Evolutionary conservation across 2,113 vertebrate species (phyloP).

Genomic region (Ophthalmolycus amberensis): DNA sequence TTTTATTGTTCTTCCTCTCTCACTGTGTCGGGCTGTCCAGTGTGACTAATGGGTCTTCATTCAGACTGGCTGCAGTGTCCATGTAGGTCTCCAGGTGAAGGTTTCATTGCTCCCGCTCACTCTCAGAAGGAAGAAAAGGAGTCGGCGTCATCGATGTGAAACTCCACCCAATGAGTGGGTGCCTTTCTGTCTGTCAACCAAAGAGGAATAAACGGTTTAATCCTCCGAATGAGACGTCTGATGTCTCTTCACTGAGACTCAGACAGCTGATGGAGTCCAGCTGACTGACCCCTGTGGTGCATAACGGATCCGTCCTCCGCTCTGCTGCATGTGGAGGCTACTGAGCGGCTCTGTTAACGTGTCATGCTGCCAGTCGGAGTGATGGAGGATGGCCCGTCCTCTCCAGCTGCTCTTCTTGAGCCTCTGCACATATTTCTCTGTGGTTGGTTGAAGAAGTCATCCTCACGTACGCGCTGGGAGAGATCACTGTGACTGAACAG

Average conservation of each 20-base stretch:
- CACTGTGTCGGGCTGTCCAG: too few species aligned
- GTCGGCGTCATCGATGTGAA: slow-evolving; percentile 41
- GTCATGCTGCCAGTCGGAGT: too few species aligned
- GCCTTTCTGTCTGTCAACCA: slow-evolving; percentile 94
- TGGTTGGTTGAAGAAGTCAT: not conserved
- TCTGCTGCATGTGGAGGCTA: too few species aligned
- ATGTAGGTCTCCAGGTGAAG: not conserved
- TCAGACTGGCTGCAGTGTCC: not conserved
- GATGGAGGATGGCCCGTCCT: not conserved
- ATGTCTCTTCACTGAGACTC: not conserved
- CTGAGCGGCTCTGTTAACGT: not conserved
- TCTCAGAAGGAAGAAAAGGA: not conserved
- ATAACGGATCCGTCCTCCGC: not conserved
- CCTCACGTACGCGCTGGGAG: not conserved
- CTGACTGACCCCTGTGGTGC: not conserved
- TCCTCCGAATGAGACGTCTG: not conserved
- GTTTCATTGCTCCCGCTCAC: slow-evolving; percentile 9
- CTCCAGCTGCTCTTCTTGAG: not conserved
- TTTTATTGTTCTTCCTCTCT: too few species aligned
- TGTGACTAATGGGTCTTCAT: not conserved
- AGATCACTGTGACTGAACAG: too few species aligned
- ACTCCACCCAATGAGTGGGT: slow-evolving; percentile 82
- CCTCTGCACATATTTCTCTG: not conserved
- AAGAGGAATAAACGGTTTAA: slow-evolving; percentile 81
- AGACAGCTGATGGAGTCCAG: too few species aligned